A percentile compares a stretch with the other conserved stretches of the same genome.
These are phyloP conservation scores for Dolichallabes microphthalmus DNA, from an alignment of 2,113 vertebrate genomes.

Conservation along the genomic window DNA sequence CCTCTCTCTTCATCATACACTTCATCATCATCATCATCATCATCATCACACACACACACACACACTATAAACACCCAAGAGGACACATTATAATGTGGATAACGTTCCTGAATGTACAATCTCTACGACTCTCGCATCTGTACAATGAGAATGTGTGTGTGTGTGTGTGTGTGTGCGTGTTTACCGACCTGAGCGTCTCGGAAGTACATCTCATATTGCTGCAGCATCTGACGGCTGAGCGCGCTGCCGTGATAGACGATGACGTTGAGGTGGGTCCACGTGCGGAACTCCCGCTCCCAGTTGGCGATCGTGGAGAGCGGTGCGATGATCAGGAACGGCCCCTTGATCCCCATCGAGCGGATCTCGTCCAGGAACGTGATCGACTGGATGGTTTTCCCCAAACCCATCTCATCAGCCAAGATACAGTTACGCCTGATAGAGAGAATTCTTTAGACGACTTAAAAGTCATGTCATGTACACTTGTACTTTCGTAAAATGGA, in stretches of 20 bases:
- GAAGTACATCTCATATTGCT: slow-evolving; percentile 99
- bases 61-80: background rate
- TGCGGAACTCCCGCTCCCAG: slow-evolving; percentile 97
- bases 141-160: too few relatives aligned
- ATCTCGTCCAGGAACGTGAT: slow-evolving; percentile 97
- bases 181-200: slow-evolving; percentile 88
- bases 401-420: slow-evolving; percentile 98
- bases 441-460: background rate
- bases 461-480: background rate
- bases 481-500: background rate
- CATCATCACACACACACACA: background rate
- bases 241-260: slow-evolving; percentile 96
- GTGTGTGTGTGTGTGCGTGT: background rate
- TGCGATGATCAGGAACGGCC: slow-evolving; percentile 95
- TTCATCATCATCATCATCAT: too few relatives aligned
- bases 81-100: background rate
- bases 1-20: background rate
- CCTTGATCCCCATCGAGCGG: slow-evolving; percentile 82
- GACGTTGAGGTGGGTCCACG: slow-evolving; percentile 92
- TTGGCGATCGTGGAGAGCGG: slow-evolving; percentile 97
- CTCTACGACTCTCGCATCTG: background rate
- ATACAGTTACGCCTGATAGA: slow-evolving; percentile 90
- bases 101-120: background rate
- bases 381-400: slow-evolving; percentile 98
- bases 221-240: slow-evolving; percentile 98